These are phyloP conservation scores for Heliconius aoede DNA, from an alignment of 2,888 invertebrate species.

Conservation along the genomic window DNA sequence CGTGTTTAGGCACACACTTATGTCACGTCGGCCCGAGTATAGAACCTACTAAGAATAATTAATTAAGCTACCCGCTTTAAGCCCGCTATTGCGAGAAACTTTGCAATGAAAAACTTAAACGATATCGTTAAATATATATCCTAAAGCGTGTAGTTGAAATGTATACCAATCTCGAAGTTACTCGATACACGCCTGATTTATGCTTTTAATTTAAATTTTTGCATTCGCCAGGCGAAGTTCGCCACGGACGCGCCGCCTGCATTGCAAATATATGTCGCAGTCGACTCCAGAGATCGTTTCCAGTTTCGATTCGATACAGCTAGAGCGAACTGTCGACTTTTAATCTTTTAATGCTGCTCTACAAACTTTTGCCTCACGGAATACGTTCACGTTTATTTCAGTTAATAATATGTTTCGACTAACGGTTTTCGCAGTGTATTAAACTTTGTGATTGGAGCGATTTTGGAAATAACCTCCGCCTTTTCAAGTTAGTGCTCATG, in stretches of 20 bases:
- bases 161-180: slow-evolving; percentile 80
- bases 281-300: slow-evolving; percentile 73
- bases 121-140: slow-evolving; percentile 56
- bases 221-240: slow-evolving; percentile 81
- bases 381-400: slow-evolving; percentile 63
- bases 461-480: slow-evolving; percentile 32
- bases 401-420: slow-evolving; percentile 53
- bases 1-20: no score
- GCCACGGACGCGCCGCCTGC: slow-evolving; percentile 80
- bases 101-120: slow-evolving; percentile 39
- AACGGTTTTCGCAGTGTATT: slow-evolving; percentile 41
- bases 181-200: slow-evolving; percentile 84
- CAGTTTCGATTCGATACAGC: slow-evolving; percentile 77
- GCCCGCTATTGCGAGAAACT: not conserved
- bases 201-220: slow-evolving; percentile 85
- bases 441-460: slow-evolving; percentile 41
- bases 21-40: not conserved
- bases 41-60: slow-evolving; percentile 1
- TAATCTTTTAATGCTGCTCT: slow-evolving; percentile 83
- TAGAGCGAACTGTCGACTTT: slow-evolving; percentile 79
- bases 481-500: slow-evolving; percentile 16
- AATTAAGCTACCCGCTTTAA: slow-evolving; percentile 14
- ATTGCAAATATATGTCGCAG: slow-evolving; percentile 80
- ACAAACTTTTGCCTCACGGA: slow-evolving; percentile 69
- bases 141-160: slow-evolving; percentile 72